A percentile compares a stretch with the other conserved stretches of the same genome.
phyloP scores from a whole-genome alignment of 1,140 invertebrate genomes.

The Gryon sp. region DNA sequence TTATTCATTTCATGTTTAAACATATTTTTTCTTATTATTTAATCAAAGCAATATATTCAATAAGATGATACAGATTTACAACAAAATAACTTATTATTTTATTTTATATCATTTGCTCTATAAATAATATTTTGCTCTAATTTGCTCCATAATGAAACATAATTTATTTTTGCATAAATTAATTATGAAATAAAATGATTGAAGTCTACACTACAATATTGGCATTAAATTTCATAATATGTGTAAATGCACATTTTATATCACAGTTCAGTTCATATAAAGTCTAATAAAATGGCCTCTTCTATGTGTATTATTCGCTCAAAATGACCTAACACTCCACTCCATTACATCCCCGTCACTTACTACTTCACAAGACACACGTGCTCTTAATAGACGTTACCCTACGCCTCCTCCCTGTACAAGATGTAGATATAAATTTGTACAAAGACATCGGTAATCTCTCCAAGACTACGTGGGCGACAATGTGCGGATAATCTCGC shows the following conservation, averaged over 20 bases:
- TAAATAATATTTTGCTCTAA: too few relatives aligned
- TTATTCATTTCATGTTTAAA: too few relatives aligned
- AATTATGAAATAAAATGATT: too few relatives aligned
- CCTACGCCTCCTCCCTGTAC: constrained; percentile 11
- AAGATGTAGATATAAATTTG: constrained; percentile 49
- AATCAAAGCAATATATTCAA: too few relatives aligned
- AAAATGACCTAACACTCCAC: constrained; percentile 31
- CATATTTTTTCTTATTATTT: too few relatives aligned
- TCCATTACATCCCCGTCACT: constrained; percentile 29
- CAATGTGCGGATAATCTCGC: constrained; percentile 69
- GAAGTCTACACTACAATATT: too few relatives aligned
- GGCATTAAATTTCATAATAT: too few relatives aligned
- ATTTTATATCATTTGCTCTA: too few relatives aligned
- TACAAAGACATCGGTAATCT: constrained; percentile 57
- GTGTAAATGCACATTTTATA: constrained; percentile 9
- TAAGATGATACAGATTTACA: too few relatives aligned
- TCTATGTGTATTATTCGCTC: not conserved
- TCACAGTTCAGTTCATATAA: constrained; percentile 6
- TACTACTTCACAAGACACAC: constrained; percentile 36
- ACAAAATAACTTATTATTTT: too few relatives aligned
- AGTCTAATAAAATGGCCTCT: constrained; percentile 30
- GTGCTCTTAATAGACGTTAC: constrained; percentile 59
- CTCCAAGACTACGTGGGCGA: constrained; percentile 45
- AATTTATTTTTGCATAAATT: too few relatives aligned
- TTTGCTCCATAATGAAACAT: too few relatives aligned